These are phyloP conservation scores for Lepidurus packardi DNA, from an alignment of 1,140 invertebrate genomes.

Conservation along the genomic window DNA sequence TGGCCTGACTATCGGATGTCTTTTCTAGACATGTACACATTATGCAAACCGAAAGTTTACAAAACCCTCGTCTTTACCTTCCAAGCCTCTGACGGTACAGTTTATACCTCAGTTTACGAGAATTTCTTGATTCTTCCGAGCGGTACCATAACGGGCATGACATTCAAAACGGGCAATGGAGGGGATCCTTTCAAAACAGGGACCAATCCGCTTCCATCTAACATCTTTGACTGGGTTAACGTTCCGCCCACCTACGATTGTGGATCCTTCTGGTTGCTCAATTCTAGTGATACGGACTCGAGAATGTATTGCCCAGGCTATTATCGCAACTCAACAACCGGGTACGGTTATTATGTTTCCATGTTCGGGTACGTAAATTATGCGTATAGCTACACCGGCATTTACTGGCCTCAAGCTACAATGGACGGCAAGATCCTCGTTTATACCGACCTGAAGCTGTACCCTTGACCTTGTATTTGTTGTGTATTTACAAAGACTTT, in stretches of 20 bases:
- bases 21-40: background rate
- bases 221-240: background rate
- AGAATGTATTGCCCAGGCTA: too few species aligned
- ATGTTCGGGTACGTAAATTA: background rate
- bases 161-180: background rate
- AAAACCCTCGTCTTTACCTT: background rate
- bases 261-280: background rate
- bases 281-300: background rate
- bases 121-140: background rate
- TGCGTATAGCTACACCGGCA: background rate
- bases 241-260: background rate
- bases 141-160: background rate
- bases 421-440: background rate
- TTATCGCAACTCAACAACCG: too few species aligned
- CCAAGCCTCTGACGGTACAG: background rate
- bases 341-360: background rate
- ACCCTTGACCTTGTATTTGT: background rate
- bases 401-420: background rate
- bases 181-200: background rate
- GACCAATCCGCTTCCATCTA: background rate
- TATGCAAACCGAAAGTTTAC: background rate
- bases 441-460: background rate
- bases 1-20: background rate
- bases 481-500: too few species aligned
- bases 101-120: background rate